A percentile compares a stretch with the other conserved stretches of the same genome.
Evolutionary conservation across 2,797 vertebrate genomes (phyloP).

Genomic region (Aythya fuligula): DNA sequence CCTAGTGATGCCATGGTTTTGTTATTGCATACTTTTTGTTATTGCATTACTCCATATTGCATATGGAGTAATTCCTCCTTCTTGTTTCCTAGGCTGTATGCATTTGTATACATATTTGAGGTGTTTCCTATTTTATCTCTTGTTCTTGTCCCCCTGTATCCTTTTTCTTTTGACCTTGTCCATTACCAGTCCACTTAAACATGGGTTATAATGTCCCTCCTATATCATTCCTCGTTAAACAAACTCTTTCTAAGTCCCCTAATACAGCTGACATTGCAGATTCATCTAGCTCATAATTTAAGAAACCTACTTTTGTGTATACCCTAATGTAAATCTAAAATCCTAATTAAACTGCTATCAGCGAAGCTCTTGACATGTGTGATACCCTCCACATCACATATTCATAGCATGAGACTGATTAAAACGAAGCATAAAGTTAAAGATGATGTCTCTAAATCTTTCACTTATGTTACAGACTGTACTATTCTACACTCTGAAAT

Average conservation of each 20-base stretch:
- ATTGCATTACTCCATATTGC: background rate
- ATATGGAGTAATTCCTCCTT: background rate
- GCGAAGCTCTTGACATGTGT: background rate
- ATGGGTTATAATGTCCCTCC: background rate
- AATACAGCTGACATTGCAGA: background rate
- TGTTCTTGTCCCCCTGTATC: background rate
- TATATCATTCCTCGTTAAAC: background rate
- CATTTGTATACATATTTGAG: background rate
- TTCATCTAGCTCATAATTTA: background rate
- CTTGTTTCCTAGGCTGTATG: background rate
- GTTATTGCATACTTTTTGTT: background rate
- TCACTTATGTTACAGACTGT: background rate
- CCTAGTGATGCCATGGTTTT: background rate
- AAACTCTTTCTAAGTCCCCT: background rate
- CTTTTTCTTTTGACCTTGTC: background rate
- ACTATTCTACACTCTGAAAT: background rate
- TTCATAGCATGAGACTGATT: background rate
- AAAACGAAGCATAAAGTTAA: slow-evolving; percentile 1
- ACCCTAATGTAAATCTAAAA: background rate
- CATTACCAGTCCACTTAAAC: background rate
- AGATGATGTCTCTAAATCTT: background rate
- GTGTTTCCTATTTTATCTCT: background rate
- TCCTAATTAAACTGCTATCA: slow-evolving; percentile 3
- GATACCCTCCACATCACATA: background rate
- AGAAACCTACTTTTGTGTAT: background rate